Conservation (phyloP, 2,888 invertebrate species). For the Leucophenga montana region DNA sequence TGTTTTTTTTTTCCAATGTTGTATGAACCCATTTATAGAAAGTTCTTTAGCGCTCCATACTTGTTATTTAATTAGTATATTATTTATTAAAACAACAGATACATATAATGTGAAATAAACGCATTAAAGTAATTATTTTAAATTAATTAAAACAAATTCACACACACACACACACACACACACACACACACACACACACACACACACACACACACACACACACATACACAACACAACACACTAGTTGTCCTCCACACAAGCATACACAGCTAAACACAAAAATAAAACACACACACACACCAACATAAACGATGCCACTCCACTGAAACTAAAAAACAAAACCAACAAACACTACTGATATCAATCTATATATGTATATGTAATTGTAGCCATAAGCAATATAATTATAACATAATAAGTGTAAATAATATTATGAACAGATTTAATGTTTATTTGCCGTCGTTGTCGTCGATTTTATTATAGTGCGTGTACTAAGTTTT, state of each 20-base stretch:
- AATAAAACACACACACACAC: constrained; percentile 1
- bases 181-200: too few species aligned
- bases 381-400: constrained; percentile 25
- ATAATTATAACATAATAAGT: constrained; percentile 17
- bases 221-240: too few species aligned
- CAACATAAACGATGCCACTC: too few species aligned
- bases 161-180: constrained; percentile 13
- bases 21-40: neutral
- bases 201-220: constrained; percentile 12
- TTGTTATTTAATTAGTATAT: constrained; percentile 23
- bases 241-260: constrained; percentile 2
- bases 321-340: neutral
- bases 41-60: neutral
- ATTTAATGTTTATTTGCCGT: constrained; percentile 28
- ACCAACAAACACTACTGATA: constrained; percentile 16
- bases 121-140: neutral
- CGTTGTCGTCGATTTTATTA: constrained; percentile 38
- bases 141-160: constrained; percentile 1
- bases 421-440: constrained; percentile 11
- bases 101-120: neutral
- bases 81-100: constrained; percentile 7
- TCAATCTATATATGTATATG: constrained; percentile 23
- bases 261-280: constrained; percentile 11
- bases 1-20: neutral
- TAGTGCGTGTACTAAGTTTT: constrained; percentile 34